A percentile compares a stretch with the other conserved stretches of the same genome.
phyloP scores from a whole-genome alignment of 2,113 vertebrate genomes.

The Macquaria australasica region DNA sequence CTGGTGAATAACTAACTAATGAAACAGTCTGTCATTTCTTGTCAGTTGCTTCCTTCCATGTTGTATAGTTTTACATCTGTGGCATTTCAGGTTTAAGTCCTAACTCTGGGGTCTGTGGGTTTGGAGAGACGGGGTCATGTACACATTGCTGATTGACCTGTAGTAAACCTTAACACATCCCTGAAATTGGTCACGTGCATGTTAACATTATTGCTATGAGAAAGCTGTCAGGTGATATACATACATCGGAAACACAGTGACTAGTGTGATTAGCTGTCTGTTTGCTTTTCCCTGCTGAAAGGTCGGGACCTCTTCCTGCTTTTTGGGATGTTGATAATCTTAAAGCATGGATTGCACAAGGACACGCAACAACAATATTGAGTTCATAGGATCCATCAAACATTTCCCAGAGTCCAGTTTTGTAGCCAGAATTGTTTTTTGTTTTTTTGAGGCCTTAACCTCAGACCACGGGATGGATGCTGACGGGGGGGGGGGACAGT shows the following conservation, averaged over 20 bases:
- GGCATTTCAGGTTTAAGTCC: not conserved
- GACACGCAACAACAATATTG: not conserved
- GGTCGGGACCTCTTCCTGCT: not conserved
- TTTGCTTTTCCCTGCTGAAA: not conserved
- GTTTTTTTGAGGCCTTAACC: not conserved
- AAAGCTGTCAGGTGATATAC: constrained; percentile 7
- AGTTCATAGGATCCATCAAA: not conserved
- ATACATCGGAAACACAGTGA: not conserved
- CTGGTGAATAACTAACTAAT: not conserved
- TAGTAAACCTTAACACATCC: not conserved
- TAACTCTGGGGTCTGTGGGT: not conserved
- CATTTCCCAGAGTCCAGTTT: not conserved
- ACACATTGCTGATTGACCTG: not conserved
- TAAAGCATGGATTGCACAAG: not conserved
- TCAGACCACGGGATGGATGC: not conserved
- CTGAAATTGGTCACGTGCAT: not conserved
- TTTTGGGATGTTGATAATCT: not conserved
- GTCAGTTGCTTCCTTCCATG: not conserved
- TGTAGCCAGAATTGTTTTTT: not conserved
- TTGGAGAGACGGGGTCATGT: not conserved
- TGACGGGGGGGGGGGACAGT: not conserved
- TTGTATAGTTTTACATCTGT: not conserved
- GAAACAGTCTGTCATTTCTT: not conserved
- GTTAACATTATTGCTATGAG: constrained; percentile 1
- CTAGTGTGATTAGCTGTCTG: not conserved